Percentiles rank a stretch among this genome's conserved stretches.
Evolutionary conservation across 2,888 invertebrate species (phyloP).

Genomic region (Cosmia trapezina): DNA sequence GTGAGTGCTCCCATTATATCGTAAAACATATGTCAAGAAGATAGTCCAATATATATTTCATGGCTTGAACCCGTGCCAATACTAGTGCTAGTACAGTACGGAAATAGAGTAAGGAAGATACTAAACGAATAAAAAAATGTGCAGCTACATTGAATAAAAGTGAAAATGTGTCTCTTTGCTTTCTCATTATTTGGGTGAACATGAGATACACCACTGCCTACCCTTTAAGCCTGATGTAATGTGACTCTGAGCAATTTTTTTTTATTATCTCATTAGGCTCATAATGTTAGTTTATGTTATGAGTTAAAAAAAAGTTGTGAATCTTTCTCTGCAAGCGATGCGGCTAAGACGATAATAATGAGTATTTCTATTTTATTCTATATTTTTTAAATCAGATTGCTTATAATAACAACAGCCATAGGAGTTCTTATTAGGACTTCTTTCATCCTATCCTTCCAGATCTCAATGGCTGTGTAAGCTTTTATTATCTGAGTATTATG

Average conservation of each 20-base stretch:
- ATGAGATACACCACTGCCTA: no score
- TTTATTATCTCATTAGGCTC: neutral
- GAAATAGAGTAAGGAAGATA: slow-evolving; percentile 54
- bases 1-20: slow-evolving; percentile 41
- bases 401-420: no score
- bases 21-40: slow-evolving; percentile 45
- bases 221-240: no score
- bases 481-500: no score
- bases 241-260: no score
- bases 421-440: no score
- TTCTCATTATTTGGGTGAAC: neutral
- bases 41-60: slow-evolving; percentile 50
- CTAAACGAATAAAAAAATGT: slow-evolving; percentile 1
- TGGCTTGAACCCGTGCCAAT: slow-evolving; percentile 65
- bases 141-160: neutral
- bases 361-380: no score
- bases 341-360: neutral
- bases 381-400: no score
- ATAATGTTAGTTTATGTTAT: neutral
- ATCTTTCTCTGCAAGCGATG: neutral
- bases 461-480: no score
- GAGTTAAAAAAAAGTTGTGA: neutral
- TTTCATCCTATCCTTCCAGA: no score
- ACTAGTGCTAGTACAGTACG: slow-evolving; percentile 22
- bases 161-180: neutral